Evolutionary conservation across 2,888 invertebrate genomes (phyloP).

Genomic region (Augiades crinisus): DNA sequence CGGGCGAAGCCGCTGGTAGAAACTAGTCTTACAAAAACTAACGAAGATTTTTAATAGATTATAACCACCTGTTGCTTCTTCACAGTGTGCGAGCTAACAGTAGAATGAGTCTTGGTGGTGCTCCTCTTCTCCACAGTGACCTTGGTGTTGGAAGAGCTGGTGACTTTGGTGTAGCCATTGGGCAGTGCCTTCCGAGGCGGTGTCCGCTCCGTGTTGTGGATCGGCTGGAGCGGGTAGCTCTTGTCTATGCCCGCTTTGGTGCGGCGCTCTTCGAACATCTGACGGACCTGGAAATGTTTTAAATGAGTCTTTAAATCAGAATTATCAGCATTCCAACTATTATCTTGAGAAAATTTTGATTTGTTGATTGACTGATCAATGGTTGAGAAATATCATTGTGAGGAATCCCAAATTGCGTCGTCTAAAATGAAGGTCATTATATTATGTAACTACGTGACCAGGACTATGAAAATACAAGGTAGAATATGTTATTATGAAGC

Average conservation of each 20-base stretch:
- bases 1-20: no score
- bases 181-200: constrained; percentile 53
- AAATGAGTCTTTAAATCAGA: neutral
- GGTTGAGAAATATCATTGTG: no score
- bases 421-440: no score
- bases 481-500: no score
- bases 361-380: no score
- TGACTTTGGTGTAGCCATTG: constrained; percentile 62
- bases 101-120: constrained; percentile 42
- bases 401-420: no score
- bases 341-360: no score
- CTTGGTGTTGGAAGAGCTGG: constrained; percentile 38
- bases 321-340: no score
- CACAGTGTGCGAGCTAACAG: constrained; percentile 47
- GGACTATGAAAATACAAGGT: no score
- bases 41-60: neutral
- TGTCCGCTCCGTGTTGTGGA: constrained; percentile 76
- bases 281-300: constrained; percentile 83
- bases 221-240: constrained; percentile 90
- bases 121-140: constrained; percentile 48
- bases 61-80: constrained; percentile 54
- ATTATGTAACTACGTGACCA: no score
- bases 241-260: constrained; percentile 89
- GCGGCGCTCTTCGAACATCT: constrained; percentile 92
- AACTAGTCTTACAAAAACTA: no score